Conservation (phyloP, 30 jellyfish, hydroid and myxozoan genomes). For the Hydra vulgaris region DNA sequence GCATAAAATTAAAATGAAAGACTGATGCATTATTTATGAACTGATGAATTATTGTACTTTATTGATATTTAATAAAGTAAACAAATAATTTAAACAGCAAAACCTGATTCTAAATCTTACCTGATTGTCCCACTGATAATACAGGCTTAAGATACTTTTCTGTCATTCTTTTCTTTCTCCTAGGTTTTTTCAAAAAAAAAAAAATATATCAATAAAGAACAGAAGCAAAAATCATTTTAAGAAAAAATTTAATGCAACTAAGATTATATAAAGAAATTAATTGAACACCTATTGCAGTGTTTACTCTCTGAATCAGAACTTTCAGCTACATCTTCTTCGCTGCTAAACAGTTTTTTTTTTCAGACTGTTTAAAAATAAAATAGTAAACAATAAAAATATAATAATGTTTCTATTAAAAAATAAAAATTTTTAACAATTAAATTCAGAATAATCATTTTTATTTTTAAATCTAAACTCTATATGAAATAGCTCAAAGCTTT, state of each 20-base stretch:
- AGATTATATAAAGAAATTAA: background rate
- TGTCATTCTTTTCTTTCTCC: background rate
- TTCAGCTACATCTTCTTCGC: background rate
- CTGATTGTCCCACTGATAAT: background rate
- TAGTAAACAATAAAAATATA: background rate
- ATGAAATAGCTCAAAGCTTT: background rate
- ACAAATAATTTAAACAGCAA: background rate
- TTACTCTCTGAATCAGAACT: background rate
- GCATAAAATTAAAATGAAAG: background rate
- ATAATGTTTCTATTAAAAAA: background rate
- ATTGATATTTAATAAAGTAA: background rate
- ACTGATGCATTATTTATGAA: background rate
- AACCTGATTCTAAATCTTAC: background rate
- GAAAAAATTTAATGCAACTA: background rate
- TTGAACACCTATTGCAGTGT: background rate
- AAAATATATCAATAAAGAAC: background rate
- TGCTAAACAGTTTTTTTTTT: background rate
- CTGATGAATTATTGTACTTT: background rate
- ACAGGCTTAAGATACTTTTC: background rate
- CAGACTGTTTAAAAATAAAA: background rate
- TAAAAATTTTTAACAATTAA: background rate
- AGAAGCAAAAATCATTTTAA: background rate
- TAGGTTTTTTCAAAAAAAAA: background rate
- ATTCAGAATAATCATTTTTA: background rate
- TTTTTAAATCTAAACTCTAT: background rate